Evolutionary conservation across 2,888 invertebrate species (phyloP).

Genomic region (Germaria angustata): DNA sequence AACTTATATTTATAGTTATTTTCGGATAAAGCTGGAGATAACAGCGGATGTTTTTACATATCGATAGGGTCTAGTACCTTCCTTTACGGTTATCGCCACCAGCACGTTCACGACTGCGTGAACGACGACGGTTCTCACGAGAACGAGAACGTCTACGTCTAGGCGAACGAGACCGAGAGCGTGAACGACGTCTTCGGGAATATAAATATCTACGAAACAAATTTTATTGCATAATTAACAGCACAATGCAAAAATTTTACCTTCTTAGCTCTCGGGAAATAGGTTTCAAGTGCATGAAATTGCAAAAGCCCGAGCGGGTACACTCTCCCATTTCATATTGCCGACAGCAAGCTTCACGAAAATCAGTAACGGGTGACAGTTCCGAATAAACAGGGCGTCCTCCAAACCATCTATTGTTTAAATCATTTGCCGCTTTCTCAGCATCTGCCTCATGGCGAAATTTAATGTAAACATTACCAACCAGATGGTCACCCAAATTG

Average conservation of each 20-base stretch:
- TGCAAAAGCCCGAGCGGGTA: constrained; percentile 99
- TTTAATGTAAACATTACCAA: constrained; percentile 99
- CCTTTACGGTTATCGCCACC: constrained; percentile 69
- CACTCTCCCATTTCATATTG: constrained; percentile 99
- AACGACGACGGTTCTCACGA: constrained; percentile 79
- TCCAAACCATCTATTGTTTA: constrained; percentile 99
- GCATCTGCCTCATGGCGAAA: constrained; percentile 99
- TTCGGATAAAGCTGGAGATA: constrained; percentile 28
- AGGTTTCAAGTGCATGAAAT: constrained; percentile 99
- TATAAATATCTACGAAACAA: constrained; percentile 83
- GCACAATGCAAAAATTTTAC: constrained; percentile 77
- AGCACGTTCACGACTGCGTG: constrained; percentile 73
- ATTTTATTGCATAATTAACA: background rate
- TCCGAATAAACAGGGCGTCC: constrained; percentile 99
- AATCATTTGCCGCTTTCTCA: constrained; percentile 96
- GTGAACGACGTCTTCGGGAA: constrained; percentile 84
- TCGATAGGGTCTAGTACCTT: constrained; percentile 58
- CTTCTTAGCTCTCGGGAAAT: constrained; percentile 96
- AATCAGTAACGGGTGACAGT: constrained; percentile 98
- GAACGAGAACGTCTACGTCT: constrained; percentile 75
- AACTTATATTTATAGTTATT: constrained; percentile 39
- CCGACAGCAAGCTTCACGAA: constrained; percentile 98
- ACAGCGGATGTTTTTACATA: background rate
- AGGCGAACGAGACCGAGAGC: constrained; percentile 79
- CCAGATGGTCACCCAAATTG: constrained; percentile 98